phyloP scores from a whole-genome alignment of 2,113 vertebrate species.

The Antechinus stuartii region DNA sequence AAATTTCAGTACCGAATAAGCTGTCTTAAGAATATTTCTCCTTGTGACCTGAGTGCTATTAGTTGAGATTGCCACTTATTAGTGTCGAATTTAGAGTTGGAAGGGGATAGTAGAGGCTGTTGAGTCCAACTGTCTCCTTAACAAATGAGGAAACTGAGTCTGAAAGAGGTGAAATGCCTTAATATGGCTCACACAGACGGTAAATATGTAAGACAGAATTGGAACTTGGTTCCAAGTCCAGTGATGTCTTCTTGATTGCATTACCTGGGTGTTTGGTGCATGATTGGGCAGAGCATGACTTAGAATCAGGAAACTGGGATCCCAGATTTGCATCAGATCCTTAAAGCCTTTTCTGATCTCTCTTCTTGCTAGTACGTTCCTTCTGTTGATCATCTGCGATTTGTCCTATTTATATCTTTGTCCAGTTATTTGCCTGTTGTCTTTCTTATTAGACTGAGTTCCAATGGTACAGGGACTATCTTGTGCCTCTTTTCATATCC shows the following conservation, averaged over 20 bases:
- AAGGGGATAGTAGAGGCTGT: not conserved
- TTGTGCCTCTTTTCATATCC: not conserved
- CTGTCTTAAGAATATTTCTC: not conserved
- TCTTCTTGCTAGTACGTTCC: not conserved
- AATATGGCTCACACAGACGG: not conserved
- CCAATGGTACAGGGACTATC: not conserved
- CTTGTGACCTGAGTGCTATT: not conserved
- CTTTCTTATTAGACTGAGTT: not conserved
- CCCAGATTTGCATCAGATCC: not conserved
- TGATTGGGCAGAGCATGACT: not conserved
- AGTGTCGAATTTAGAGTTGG: not conserved
- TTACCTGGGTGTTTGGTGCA: no score
- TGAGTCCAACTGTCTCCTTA: not conserved
- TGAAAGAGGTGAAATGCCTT: not conserved
- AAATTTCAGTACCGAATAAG: not conserved
- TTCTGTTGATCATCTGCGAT: no score
- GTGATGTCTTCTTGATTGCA: not conserved
- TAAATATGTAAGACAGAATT: no score
- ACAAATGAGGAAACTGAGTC: not conserved
- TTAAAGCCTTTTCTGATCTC: not conserved
- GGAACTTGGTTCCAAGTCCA: no score
- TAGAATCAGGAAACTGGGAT: not conserved
- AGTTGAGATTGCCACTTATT: not conserved
- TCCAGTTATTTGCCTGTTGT: not conserved
- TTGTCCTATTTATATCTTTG: not conserved